A percentile compares a stretch with the other conserved stretches of the same genome.
These are phyloP conservation scores for Tupaia chinensis DNA, from an alignment of 2,113 vertebrate genomes.

Conservation along the genomic window DNA sequence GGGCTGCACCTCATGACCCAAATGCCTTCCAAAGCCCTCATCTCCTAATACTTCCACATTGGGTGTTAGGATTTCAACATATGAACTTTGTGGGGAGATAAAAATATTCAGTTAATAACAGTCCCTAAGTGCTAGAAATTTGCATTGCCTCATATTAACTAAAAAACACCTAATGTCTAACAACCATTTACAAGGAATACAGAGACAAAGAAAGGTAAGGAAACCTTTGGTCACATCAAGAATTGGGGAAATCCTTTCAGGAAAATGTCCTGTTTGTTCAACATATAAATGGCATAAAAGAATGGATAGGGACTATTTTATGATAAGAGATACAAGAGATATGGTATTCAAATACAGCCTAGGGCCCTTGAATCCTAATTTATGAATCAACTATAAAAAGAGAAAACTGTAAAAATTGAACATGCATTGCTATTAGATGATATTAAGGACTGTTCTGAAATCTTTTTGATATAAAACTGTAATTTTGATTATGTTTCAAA, in stretches of 20 bases:
- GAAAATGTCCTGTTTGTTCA: not conserved
- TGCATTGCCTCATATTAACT: not conserved
- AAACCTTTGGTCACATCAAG: not conserved
- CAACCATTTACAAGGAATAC: not conserved
- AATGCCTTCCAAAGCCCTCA: not conserved
- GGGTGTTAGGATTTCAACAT: not conserved
- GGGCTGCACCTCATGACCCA: not conserved
- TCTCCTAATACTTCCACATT: not conserved
- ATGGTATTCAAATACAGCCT: not conserved
- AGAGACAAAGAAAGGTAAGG: not conserved
- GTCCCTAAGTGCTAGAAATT: not conserved
- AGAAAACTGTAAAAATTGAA: not conserved
- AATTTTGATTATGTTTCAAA: conserved; percentile 30
- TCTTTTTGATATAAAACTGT: not conserved
- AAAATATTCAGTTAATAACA: not conserved
- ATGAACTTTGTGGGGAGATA: not conserved
- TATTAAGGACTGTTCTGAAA: not conserved
- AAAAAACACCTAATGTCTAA: not conserved
- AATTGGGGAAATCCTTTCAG: not conserved
- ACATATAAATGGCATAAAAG: not conserved
- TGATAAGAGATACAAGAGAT: not conserved
- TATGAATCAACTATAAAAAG: not conserved
- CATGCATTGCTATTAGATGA: not conserved
- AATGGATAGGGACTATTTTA: not conserved
- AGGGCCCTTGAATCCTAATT: not conserved